A percentile compares a stretch with the other conserved stretches of the same genome.
These are phyloP conservation scores for Rhynchomys soricoides DNA, from an alignment of 2,113 vertebrate genomes.

Conservation along the genomic window DNA sequence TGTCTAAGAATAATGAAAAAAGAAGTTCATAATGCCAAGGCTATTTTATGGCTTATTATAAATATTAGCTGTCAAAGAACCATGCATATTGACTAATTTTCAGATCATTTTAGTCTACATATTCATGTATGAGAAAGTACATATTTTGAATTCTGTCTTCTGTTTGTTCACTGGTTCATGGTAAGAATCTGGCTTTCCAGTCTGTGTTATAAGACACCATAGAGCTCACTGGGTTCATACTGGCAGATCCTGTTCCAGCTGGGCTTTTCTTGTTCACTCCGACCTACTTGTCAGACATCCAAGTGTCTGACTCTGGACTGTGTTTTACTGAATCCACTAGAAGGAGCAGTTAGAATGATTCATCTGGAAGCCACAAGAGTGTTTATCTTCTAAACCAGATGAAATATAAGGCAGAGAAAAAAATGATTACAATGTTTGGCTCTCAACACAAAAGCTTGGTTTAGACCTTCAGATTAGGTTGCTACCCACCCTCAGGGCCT, in stretches of 20 bases:
- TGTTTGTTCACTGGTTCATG: not conserved
- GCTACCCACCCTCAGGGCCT: not conserved
- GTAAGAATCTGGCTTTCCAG: not conserved
- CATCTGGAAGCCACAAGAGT: accelerated
- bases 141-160: not conserved
- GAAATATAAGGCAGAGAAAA: not conserved
- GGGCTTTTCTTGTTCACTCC: not conserved
- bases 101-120: not conserved
- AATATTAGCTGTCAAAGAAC: not conserved
- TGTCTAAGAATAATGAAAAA: slow-evolving; percentile 6
- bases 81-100: not conserved
- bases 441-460: not conserved
- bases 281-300: too few species aligned
- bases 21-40: not conserved
- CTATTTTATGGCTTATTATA: not conserved
- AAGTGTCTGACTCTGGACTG: not conserved
- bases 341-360: not conserved
- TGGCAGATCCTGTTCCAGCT: not conserved
- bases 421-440: accelerated
- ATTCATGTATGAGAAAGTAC: not conserved
- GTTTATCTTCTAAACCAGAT: not conserved
- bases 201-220: accelerated
- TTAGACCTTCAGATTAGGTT: not conserved
- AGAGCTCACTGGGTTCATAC: not conserved
- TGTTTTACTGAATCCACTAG: not conserved